A percentile compares a stretch with the other conserved stretches of the same genome.
phyloP scores from a whole-genome alignment of 1,140 invertebrate species.

The Tribolium castaneum region DNA sequence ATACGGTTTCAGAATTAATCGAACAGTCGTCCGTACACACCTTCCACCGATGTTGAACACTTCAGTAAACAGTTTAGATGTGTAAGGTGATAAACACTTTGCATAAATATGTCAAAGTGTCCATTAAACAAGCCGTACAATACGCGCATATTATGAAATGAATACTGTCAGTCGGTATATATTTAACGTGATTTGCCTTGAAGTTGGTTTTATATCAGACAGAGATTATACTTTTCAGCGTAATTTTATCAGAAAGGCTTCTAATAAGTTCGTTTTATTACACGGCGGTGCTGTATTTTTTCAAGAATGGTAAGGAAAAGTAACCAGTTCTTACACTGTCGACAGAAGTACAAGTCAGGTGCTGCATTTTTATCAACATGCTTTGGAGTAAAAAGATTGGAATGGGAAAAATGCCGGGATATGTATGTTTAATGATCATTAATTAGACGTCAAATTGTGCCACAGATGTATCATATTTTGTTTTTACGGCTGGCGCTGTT shows the following conservation, averaged over 20 bases:
- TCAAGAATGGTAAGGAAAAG: neutral
- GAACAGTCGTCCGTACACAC: neutral
- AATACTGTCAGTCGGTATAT: neutral
- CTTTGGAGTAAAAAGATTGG: neutral
- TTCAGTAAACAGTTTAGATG: neutral
- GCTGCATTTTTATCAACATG: neutral
- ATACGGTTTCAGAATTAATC: neutral
- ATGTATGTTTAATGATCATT: neutral
- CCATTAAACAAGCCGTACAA: conserved; percentile 14
- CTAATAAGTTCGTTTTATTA: neutral
- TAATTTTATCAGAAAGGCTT: neutral
- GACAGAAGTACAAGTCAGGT: neutral
- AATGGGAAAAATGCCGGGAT: neutral
- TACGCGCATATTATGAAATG: neutral
- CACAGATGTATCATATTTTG: neutral
- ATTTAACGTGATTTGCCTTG: neutral
- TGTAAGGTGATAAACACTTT: neutral
- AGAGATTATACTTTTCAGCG: neutral
- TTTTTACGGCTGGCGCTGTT: neutral
- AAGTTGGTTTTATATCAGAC: neutral
- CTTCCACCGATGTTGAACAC: neutral
- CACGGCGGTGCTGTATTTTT: neutral
- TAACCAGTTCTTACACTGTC: neutral
- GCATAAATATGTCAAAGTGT: conserved; percentile 17
- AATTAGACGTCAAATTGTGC: neutral